Base-by-base conservation (phyloP, 2,797 vertebrate genomes). In the Enteromius thamalakanensis region DNA sequence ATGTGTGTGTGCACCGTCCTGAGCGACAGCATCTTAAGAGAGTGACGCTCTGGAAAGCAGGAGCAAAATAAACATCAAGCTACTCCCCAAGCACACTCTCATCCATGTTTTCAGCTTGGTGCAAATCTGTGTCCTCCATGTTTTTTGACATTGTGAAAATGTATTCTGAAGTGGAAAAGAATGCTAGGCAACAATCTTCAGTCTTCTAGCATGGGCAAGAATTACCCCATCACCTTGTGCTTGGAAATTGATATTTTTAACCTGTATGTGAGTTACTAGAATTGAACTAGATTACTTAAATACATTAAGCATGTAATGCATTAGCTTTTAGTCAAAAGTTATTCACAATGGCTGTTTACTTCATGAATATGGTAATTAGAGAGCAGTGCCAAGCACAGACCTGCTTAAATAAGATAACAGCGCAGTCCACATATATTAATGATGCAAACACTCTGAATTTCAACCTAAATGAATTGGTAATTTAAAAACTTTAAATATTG, bases 281-380 rank as follows among this genome's bases (percentile, higher is more conserved):
- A 71, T 15, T 40, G 4, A 60, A 42, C 53, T 32, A 37, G 23
- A 17, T 62, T 45, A 10, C 47, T 58, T 51, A 65, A 53, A 67
- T 67, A 17, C 80, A 75, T 81, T 75, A 64, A 65, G 60, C 45
- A 75, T 53, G 42, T 65, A 26, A 15, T 40, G 47, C 32, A 76
- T 76, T 82, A 53, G 32, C n/a, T 75, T 68, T 4, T 37, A 67
- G 72, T 53, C 17, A 37, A 77, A 19, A 70, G 64, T 83, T 77
- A 72, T 74, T 60, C 68, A 84, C 34, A 67, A 69, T 84, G 62
- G 47, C 76, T 70, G 81, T 86, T 86, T 86, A 86, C 79, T 81
- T 76, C 81, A 86, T 86, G 81, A 86, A 86, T 86, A 86, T 83
- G 71, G 42, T 83, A 86, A 83, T 86, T 70, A 26, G 76, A 65